A percentile compares a stretch with the other conserved stretches of the same genome.
Evolutionary conservation across 2,113 vertebrate species (phyloP).

Genomic region (Struthio camelus): DNA sequence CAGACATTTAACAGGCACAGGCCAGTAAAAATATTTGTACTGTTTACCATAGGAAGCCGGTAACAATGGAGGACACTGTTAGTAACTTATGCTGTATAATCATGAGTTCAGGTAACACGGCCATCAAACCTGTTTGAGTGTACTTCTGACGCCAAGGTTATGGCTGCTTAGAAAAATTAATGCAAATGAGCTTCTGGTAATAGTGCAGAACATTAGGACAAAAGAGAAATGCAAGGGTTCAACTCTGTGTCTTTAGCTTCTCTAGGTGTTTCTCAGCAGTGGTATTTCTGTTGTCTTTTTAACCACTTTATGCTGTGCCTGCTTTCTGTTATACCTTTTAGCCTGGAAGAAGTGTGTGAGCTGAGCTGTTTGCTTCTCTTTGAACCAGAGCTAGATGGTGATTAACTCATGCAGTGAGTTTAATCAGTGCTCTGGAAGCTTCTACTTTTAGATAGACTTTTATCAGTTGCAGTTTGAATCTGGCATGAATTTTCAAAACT

Average conservation of each 20-base stretch:
- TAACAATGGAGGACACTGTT: slow-evolving; percentile 70
- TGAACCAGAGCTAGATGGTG: slow-evolving; percentile 42
- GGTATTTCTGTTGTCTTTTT: slow-evolving; percentile 35
- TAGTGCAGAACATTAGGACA: neutral
- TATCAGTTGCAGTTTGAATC: neutral
- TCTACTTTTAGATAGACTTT: slow-evolving; percentile 22
- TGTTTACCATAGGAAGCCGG: slow-evolving; percentile 74
- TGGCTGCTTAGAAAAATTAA: slow-evolving; percentile 61
- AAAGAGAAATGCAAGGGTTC: neutral
- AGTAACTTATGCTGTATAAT: slow-evolving; percentile 74
- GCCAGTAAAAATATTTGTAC: slow-evolving; percentile 75
- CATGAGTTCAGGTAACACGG: slow-evolving; percentile 78
- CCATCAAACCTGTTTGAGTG: slow-evolving; percentile 11
- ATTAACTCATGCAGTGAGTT: slow-evolving; percentile 50
- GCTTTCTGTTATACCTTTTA: slow-evolving; percentile 65
- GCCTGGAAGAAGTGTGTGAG: slow-evolving; percentile 16
- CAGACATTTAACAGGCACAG: neutral
- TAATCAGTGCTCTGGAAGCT: slow-evolving; percentile 37
- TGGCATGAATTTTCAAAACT: slow-evolving; percentile 62
- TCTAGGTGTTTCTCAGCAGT: slow-evolving; percentile 32
- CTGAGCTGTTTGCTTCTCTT: slow-evolving; percentile 56
- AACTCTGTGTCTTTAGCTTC: slow-evolving; percentile 20
- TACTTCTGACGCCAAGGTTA: slow-evolving; percentile 7
- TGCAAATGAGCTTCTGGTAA: slow-evolving; percentile 38
- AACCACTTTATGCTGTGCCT: slow-evolving; percentile 61